These are phyloP conservation scores for Tachina lurida DNA, from an alignment of 2,888 invertebrate species.

Conservation along the genomic window DNA sequence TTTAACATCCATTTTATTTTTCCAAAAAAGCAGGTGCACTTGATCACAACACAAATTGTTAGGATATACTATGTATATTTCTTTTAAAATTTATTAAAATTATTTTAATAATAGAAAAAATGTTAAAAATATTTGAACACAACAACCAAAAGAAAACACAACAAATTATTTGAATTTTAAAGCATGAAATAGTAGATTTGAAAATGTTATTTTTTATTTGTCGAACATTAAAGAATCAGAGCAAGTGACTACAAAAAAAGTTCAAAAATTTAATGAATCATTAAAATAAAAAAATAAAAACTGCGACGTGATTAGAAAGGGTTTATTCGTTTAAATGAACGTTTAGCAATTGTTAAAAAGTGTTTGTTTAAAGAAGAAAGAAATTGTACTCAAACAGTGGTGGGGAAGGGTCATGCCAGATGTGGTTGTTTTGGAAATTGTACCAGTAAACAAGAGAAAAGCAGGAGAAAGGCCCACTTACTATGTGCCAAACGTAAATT, in stretches of 20 bases:
- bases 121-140: constrained; percentile 43
- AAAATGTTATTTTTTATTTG: constrained; percentile 20
- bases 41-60: constrained; percentile 28
- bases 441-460: background rate
- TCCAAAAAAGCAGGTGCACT: background rate
- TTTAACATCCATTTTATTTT: constrained; percentile 59
- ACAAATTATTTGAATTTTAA: constrained; percentile 50
- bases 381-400: background rate
- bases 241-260: constrained; percentile 59
- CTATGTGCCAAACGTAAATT: constrained; percentile 45
- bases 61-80: constrained; percentile 1
- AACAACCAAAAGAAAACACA: constrained; percentile 3
- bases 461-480: background rate
- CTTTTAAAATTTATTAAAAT: constrained; percentile 10
- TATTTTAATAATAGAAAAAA: constrained; percentile 25
- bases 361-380: background rate
- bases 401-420: constrained; percentile 1
- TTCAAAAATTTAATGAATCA: constrained; percentile 37
- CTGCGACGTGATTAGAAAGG: constrained; percentile 21
- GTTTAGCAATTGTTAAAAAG: constrained; percentile 16
- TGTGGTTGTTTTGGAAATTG: constrained; percentile 28
- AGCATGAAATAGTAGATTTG: constrained; percentile 44
- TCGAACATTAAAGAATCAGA: constrained; percentile 46
- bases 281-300: constrained; percentile 14
- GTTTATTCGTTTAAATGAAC: constrained; percentile 16